Evolutionary conservation across 2,113 vertebrate genomes (phyloP), one percentile per base, ranked within the genome.

Genomic region (Globicephala melas): DNA sequence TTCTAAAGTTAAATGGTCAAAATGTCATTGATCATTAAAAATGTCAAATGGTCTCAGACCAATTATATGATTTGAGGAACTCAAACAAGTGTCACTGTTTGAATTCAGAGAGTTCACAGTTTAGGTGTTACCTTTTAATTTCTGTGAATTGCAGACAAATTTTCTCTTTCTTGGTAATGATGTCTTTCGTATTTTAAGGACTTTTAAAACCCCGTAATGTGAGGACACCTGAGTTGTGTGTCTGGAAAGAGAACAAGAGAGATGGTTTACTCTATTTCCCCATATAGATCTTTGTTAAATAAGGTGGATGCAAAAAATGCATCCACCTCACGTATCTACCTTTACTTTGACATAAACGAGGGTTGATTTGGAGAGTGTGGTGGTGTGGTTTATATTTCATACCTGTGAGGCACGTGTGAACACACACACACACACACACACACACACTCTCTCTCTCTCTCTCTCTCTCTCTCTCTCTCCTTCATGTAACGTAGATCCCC

Each of bases 401-500:
- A 79, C 28, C 18, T 83, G 2, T 33, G 21, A 44, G 55, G 50
- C 3, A 26, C 15, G 26, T 23, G 8, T 6, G 62, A 73, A 55
- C 15, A 4, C 12, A n/a, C 11, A 13, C 20, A 41, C 55, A 63
- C 33, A 68, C 31, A 68, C 38, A 38, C 38, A 38, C 38, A 38
- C 38, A 38, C 36, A 38, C 36, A 38, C 4, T 5, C 50, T 15
- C 9, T 13, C 47, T 50, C 47, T 50, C 47, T 50, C 12, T 13
- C 11, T 3, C 47, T 50, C 12, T 13, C 11, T 3, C 47, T 14
- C 47, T 14, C 47, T 14, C 3, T 50, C 47, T 50, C 8, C 2
- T 36, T 53, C 36, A 26, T 0, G 38, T 6, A 53, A 13, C 0
- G 44, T 8, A 44, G 14, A 2, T 41, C 2, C 7, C 1, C 9